Evolutionary conservation across 2,888 invertebrate genomes (phyloP).

Genomic region (Caenorhabditis sp.): DNA sequence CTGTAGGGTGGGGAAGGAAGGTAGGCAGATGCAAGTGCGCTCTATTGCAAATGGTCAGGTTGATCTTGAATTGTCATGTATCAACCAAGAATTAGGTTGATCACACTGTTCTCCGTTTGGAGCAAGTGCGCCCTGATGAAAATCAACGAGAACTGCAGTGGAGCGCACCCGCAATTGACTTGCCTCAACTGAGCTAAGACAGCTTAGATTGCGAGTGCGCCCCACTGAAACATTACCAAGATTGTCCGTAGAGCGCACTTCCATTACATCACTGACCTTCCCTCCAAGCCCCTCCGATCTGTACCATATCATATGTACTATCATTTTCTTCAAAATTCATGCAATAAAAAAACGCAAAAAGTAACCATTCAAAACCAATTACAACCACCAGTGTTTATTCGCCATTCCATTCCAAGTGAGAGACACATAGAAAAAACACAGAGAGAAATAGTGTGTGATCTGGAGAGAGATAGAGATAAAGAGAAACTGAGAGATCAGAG

Average conservation of each 20-base stretch:
- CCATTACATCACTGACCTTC: too few species aligned
- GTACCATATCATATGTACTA: too few species aligned
- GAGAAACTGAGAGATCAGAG: neutral
- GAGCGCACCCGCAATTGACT: constrained; percentile 10
- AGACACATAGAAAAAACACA: constrained; percentile 12
- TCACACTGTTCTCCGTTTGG: too few species aligned
- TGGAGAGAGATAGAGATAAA: constrained; percentile 23
- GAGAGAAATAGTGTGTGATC: constrained; percentile 13
- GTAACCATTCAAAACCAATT: constrained; percentile 52
- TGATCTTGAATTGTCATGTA: too few species aligned
- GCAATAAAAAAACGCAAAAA: constrained; percentile 21
- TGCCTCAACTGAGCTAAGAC: neutral
- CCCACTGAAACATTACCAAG: neutral
- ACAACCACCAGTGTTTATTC: constrained; percentile 64
- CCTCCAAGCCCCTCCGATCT: too few species aligned
- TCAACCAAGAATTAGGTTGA: too few species aligned
- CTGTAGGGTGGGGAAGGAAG: too few species aligned
- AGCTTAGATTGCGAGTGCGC: too few species aligned
- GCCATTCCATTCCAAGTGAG: constrained; percentile 56
- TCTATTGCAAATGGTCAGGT: too few species aligned
- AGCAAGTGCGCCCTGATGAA: neutral
- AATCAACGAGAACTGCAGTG: neutral
- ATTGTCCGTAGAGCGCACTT: neutral
- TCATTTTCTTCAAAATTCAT: constrained; percentile 13
- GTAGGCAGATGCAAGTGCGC: too few species aligned